phyloP scores from a whole-genome alignment of 1,140 invertebrate species.

The Cardiocondyla obscurior region DNA sequence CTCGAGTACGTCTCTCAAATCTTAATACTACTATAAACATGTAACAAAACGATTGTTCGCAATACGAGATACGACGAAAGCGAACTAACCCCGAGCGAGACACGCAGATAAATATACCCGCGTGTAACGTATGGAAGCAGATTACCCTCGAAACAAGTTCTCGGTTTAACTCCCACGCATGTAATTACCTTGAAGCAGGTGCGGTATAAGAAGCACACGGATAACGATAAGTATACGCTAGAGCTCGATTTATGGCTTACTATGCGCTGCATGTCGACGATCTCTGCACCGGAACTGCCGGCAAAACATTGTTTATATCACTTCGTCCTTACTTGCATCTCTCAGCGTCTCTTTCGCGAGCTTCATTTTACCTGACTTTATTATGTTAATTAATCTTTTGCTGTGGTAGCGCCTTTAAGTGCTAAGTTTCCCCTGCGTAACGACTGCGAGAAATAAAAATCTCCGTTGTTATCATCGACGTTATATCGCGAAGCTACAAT shows the following conservation, averaged over 20 bases:
- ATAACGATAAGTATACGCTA: constrained; percentile 61
- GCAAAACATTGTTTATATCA: neutral
- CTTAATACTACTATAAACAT: neutral
- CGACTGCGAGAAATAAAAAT: neutral
- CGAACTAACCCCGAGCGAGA: constrained; percentile 10
- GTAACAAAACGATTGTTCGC: constrained; percentile 11
- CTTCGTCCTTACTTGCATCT: neutral
- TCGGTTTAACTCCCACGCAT: constrained; percentile 77
- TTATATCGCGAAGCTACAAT: neutral
- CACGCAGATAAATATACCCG: constrained; percentile 42
- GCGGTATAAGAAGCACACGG: constrained; percentile 45
- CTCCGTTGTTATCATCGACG: neutral
- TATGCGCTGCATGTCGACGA: constrained; percentile 42
- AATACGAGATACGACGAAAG: constrained; percentile 11
- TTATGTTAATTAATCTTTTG: neutral
- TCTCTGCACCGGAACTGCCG: neutral
- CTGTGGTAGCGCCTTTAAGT: neutral
- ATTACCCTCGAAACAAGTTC: constrained; percentile 78
- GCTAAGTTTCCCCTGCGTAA: neutral
- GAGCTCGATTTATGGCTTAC: constrained; percentile 38
- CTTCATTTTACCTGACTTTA: neutral
- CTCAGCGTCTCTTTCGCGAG: neutral
- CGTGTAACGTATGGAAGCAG: constrained; percentile 74
- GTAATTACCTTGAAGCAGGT: constrained; percentile 73
- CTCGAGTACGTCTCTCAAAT: neutral